Percentiles rank a stretch among this genome's conserved stretches.
Evolutionary conservation across 2,113 vertebrate species (phyloP).

Genomic region (Phoxinus phoxinus): DNA sequence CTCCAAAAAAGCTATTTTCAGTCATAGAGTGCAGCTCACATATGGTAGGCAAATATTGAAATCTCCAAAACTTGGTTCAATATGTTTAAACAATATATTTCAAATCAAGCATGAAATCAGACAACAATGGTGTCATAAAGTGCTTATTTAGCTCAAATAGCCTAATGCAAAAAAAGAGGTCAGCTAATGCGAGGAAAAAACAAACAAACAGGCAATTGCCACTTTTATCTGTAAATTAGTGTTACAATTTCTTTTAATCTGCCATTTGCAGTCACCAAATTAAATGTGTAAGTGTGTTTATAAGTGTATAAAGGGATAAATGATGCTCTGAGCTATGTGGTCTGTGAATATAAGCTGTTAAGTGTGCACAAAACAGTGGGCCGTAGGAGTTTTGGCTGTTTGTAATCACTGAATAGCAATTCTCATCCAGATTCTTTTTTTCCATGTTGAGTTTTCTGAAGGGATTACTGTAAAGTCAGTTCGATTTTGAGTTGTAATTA

Average conservation of each 20-base stretch:
- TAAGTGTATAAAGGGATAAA: background rate
- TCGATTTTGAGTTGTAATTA: conserved; percentile 67
- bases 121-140: background rate
- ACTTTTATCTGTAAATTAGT: background rate
- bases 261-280: background rate
- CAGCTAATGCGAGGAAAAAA: background rate
- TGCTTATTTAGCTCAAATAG: background rate
- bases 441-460: conserved; percentile 61
- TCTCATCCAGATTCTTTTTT: conserved; percentile 24
- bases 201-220: background rate
- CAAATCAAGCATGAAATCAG: too few relatives aligned
- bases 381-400: background rate
- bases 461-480: conserved; percentile 62
- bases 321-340: background rate
- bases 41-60: too few relatives aligned
- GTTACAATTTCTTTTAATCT: background rate
- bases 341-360: conserved; percentile 4
- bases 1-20: background rate
- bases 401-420: conserved; percentile 8
- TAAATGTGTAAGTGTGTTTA: background rate
- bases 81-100: too few relatives aligned
- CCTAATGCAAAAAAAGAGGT: background rate
- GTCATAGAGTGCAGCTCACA: too few relatives aligned
- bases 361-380: conserved; percentile 1
- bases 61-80: too few relatives aligned